phyloP scores from a whole-genome alignment of 2,888 invertebrate species.

The Plebejus argus region DNA sequence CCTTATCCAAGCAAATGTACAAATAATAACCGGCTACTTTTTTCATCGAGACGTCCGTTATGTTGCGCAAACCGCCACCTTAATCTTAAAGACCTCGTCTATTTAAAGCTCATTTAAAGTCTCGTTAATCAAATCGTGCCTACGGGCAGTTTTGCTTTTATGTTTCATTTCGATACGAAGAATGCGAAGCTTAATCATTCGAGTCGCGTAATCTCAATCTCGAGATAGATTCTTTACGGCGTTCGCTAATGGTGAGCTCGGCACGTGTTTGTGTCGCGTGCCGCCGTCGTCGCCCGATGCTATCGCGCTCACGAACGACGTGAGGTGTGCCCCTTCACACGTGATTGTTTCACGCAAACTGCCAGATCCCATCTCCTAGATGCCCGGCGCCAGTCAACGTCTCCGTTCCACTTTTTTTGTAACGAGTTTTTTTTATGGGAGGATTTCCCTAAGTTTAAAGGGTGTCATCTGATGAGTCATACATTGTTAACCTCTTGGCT shows the following conservation, averaged over 20 bases:
- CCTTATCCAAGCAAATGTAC: background rate
- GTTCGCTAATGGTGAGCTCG: constrained; percentile 48
- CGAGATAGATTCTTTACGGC: constrained; percentile 44
- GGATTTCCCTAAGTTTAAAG: background rate
- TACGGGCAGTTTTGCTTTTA: constrained; percentile 13
- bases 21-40: constrained; percentile 17
- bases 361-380: constrained; percentile 69
- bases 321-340: constrained; percentile 77
- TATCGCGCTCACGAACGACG: constrained; percentile 72
- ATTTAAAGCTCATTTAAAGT: constrained; percentile 28
- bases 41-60: background rate
- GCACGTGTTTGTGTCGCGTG: constrained; percentile 67
- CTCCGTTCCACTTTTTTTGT: constrained; percentile 24
- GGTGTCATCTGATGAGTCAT: background rate
- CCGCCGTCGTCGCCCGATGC: constrained; percentile 63
- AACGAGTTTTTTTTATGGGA: background rate
- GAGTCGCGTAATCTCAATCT: constrained; percentile 44
- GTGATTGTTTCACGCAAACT: constrained; percentile 65
- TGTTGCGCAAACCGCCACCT: background rate
- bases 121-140: constrained; percentile 28
- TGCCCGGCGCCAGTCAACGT: constrained; percentile 52
- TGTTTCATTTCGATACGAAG: constrained; percentile 37
- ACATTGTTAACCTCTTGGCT: background rate
- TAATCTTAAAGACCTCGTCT: constrained; percentile 20
- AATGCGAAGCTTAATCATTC: constrained; percentile 39